Evolutionary conservation across 2,113 vertebrate genomes (phyloP).

Genomic region (Osmerus mordax): DNA sequence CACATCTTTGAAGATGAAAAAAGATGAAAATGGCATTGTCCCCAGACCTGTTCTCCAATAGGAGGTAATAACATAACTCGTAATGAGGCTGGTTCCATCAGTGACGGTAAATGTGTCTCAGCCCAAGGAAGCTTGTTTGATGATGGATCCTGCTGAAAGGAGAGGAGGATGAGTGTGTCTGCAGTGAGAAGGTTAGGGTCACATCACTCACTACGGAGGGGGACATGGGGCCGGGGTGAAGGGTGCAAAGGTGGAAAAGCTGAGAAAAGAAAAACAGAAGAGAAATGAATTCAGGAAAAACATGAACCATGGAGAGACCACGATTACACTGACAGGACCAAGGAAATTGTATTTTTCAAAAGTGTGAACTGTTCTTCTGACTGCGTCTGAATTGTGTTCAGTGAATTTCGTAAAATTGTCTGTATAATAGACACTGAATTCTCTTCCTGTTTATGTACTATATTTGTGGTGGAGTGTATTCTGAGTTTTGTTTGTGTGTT

Average conservation of each 20-base stretch:
- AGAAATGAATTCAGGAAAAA: too few species aligned
- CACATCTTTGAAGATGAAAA: too few species aligned
- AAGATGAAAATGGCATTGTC: too few species aligned
- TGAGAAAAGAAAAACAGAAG: not conserved
- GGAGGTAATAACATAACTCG: too few species aligned
- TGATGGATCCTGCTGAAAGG: not conserved
- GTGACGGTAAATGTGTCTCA: too few species aligned
- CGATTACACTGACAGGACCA: not conserved
- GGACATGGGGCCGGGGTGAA: not conserved
- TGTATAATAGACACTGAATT: not conserved
- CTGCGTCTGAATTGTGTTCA: too few species aligned
- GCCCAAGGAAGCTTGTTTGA: too few species aligned
- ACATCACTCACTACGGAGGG: not conserved
- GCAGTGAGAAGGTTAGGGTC: not conserved
- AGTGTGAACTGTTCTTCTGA: too few species aligned
- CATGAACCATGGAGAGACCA: not conserved
- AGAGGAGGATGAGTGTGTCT: not conserved
- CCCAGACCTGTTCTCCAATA: too few species aligned
- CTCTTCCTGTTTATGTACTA: not conserved
- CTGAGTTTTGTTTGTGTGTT: conserved; percentile 13
- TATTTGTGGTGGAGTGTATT: not conserved
- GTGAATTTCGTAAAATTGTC: too few species aligned
- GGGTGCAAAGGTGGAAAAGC: not conserved
- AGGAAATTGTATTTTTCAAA: not conserved
- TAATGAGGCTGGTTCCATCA: too few species aligned